Percentiles rank a stretch among this genome's conserved stretches.
phyloP scores from a whole-genome alignment of 1,140 invertebrate species.

The Magallana gigas region DNA sequence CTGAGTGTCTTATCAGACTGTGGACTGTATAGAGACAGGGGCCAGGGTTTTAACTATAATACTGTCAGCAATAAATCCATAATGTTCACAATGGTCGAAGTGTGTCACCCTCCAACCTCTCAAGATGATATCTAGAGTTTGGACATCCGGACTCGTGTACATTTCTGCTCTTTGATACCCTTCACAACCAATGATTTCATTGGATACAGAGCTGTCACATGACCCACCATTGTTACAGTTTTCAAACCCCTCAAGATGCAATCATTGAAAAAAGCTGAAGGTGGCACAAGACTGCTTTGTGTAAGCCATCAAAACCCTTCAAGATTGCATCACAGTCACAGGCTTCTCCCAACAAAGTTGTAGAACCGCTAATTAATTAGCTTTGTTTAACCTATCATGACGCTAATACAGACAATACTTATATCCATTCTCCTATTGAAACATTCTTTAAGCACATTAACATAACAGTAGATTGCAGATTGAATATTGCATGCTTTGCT shows the following conservation, averaged over 20 bases:
- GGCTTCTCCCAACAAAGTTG: background rate
- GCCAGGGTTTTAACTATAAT: background rate
- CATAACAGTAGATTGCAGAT: no score
- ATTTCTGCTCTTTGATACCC: background rate
- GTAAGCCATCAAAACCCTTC: conserved; percentile 5
- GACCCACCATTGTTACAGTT: background rate
- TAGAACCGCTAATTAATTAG: background rate
- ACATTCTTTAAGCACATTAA: background rate
- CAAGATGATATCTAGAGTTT: conserved; percentile 4
- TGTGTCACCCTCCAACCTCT: conserved; percentile 22
- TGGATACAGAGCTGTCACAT: background rate
- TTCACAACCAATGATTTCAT: background rate
- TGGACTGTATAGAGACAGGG: background rate
- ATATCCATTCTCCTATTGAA: background rate
- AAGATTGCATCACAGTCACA: background rate
- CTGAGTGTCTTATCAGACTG: background rate
- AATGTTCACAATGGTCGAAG: background rate
- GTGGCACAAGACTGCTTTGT: conserved; percentile 26
- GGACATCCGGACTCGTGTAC: conserved; percentile 7
- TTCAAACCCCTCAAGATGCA: conserved; percentile 21
- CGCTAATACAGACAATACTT: background rate
- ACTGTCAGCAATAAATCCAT: conserved; percentile 4
- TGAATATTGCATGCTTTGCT: no score
- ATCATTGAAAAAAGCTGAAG: background rate
- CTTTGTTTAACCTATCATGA: conserved; percentile 3